Base-by-base conservation (phyloP, 2,797 vertebrate genomes). In the Sebastes wilsoni region DNA sequence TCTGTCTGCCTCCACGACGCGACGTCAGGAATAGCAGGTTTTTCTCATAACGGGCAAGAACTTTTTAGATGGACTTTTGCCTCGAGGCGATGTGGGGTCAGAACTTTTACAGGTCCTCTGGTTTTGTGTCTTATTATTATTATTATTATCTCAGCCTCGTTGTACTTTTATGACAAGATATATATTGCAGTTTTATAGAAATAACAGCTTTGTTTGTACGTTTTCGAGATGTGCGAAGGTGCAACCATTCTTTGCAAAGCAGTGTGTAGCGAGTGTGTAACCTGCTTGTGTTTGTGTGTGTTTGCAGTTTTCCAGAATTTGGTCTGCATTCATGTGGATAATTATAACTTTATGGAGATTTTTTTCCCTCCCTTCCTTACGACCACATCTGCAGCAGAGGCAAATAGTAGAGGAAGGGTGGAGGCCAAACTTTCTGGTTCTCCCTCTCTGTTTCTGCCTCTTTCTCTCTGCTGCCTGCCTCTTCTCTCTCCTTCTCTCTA, bases 321-420 rank as follows among this genome's bases (percentile, higher is more conserved):
- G 87, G 89, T 92, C 93, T 86, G 91, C 90, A 91, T 95, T 93
- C 92, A 94, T 94, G 93, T 94, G 92, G 93, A 95, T 94, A 94
- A 94, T 95, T 95, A 95, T 93, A 94, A 94, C 93, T 94, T 94
- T 93, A 93, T 94, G 86, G 90, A 89, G 82, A 92, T 92, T 93
- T 95, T 91, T 92, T 93, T 88, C 82, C 87, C 86, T 94, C 91
- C 90, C 86, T 92, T 91, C 68, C 90, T 89, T 88, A 88, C 76
- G 36, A 94, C 93, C 92, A 92, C 92, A 94, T 95, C 91, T 95
- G 94, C 94, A 92, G 87, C 81, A 84, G 87, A 94, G 87, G 92
- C 89, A 93, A 93, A 94, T 92, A 84, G 89, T 92, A 87, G 88
- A 88, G 86, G 88, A 93, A 93, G 93, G 93, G 92, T 92, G 90